Conservation (phyloP, 2,113 vertebrate genomes). For the Salminus brasiliensis region DNA sequence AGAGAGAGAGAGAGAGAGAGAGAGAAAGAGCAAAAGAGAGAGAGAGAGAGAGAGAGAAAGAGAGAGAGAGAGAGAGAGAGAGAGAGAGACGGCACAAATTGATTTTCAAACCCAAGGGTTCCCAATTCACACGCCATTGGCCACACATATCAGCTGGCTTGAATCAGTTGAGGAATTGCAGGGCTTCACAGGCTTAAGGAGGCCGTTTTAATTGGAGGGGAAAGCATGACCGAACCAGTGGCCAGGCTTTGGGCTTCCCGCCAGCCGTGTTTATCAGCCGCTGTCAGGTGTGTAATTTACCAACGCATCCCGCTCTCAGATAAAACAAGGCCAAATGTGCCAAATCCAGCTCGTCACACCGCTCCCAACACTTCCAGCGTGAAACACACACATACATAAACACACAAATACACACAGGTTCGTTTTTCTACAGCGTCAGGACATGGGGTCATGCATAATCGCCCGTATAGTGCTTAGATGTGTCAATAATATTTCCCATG, state of each 20-base stretch:
- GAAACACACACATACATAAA: background rate
- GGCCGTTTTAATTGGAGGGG: constrained; percentile 49
- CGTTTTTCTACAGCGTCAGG: background rate
- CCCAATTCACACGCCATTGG: background rate
- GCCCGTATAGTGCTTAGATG: too few species aligned
- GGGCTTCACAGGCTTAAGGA: constrained; percentile 40
- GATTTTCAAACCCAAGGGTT: constrained; percentile 17
- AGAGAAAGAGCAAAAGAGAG: background rate
- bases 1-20: background rate
- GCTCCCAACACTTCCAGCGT: background rate
- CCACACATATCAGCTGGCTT: constrained; percentile 12
- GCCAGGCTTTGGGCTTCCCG: constrained; percentile 20
- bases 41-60: background rate
- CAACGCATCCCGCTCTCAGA: constrained; percentile 33
- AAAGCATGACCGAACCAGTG: background rate
- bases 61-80: background rate
- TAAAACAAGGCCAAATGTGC: constrained; percentile 37
- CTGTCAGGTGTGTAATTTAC: constrained; percentile 58
- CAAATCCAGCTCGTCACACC: constrained; percentile 23
- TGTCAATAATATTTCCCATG: too few species aligned
- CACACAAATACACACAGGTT: background rate
- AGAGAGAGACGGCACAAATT: background rate
- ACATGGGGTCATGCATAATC: too few species aligned
- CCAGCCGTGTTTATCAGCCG: constrained; percentile 56
- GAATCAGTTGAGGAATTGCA: constrained; percentile 53